phyloP scores from a whole-genome alignment of 1,140 invertebrate species.

The Archivesica marissinica region DNA sequence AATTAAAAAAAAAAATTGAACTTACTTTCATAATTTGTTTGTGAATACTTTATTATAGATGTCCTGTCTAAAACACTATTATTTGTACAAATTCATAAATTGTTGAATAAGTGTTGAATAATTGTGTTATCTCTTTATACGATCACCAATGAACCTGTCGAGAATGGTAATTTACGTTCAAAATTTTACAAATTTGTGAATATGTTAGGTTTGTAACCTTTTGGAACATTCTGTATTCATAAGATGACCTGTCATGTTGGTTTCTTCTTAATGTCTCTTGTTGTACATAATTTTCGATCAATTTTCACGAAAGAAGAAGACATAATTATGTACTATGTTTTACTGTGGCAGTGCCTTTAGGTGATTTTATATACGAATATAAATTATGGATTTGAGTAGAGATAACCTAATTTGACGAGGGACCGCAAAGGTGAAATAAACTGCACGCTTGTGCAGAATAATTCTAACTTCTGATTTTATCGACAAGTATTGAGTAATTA shows the following conservation, averaged over 20 bases:
- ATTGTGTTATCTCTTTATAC: conserved; percentile 13
- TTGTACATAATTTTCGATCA: conserved; percentile 19
- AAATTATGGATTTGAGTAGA: conserved; percentile 30
- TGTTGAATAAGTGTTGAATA: conserved; percentile 28
- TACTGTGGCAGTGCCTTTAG: neutral
- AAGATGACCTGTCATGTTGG: neutral
- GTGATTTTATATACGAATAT: conserved; percentile 20
- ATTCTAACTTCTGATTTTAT: conserved; percentile 8
- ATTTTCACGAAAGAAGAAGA: conserved; percentile 25
- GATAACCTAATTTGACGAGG: conserved; percentile 42
- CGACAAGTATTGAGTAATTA: conserved; percentile 35
- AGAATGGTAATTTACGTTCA: conserved; percentile 18
- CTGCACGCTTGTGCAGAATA: neutral
- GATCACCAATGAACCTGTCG: conserved; percentile 11
- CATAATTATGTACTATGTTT: too few relatives aligned
- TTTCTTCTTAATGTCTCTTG: neutral
- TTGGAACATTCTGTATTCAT: neutral
- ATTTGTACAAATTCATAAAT: conserved; percentile 34
- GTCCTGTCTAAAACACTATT: neutral
- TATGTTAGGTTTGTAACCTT: conserved; percentile 17
- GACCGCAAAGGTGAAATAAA: conserved; percentile 25
- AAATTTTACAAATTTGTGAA: conserved; percentile 34
- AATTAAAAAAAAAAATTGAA: too few relatives aligned
- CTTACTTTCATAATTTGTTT: too few relatives aligned
- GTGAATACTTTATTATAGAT: too few relatives aligned